Conservation (phyloP, 2,797 vertebrate genomes). For the Esox masquinongy region DNA sequence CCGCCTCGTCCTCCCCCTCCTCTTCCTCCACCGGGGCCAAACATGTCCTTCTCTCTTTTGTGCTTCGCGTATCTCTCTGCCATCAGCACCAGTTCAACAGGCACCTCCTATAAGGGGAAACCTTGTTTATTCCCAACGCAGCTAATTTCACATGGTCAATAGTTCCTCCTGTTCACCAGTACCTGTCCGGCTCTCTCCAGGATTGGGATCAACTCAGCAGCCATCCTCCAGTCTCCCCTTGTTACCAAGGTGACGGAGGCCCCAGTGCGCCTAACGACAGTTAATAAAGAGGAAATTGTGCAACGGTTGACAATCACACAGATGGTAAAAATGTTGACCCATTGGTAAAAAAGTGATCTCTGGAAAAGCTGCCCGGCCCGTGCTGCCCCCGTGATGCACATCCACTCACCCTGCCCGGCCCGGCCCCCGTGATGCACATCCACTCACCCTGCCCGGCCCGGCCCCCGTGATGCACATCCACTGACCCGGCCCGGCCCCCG, state of each 20-base stretch:
- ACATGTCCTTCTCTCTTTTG: conserved; percentile 71
- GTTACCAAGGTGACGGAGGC: conserved; percentile 87
- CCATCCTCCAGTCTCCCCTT: conserved; percentile 86
- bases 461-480: conserved; percentile 89
- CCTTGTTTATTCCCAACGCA: background rate
- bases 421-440: conserved; percentile 83
- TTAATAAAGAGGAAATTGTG: background rate
- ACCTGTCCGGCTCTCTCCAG: conserved; percentile 92
- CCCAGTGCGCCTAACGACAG: conserved; percentile 78
- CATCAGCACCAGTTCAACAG: conserved; percentile 86
- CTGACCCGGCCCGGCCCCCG: conserved; percentile 92
- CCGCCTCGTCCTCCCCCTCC: conserved; percentile 41
- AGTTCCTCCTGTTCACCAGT: background rate
- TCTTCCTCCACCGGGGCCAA: conserved; percentile 60
- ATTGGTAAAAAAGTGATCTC: background rate
- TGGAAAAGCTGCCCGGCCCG: background rate
- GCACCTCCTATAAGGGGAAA: conserved; percentile 77
- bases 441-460: conserved; percentile 91
- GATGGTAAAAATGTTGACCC: background rate
- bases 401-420: conserved; percentile 67
- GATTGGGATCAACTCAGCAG: conserved; percentile 87
- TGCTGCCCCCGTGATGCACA: conserved; percentile 75
- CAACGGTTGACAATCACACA: conserved; percentile 4
- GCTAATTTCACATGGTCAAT: background rate
- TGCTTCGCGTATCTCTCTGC: conserved; percentile 87